These are phyloP conservation scores for Agrilus mali DNA, from an alignment of 2,888 invertebrate species.

Conservation along the genomic window DNA sequence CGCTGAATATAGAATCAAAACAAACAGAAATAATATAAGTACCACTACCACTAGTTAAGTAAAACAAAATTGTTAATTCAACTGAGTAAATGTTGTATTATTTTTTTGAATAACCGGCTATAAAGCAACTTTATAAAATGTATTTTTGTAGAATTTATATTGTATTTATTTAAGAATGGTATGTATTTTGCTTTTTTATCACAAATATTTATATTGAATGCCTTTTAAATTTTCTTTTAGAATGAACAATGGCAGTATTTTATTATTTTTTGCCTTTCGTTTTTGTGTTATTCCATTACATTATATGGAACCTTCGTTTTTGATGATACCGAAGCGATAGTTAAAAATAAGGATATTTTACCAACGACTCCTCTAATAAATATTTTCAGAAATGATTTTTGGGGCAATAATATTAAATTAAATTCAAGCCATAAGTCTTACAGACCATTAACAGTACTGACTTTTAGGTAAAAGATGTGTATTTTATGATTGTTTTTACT, in stretches of 20 bases:
- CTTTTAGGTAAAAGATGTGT: conserved; percentile 55
- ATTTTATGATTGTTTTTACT: neutral
- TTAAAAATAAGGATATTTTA: conserved; percentile 77
- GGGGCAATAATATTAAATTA: conserved; percentile 76
- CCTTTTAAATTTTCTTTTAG: conserved; percentile 12
- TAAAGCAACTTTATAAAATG: too few relatives aligned
- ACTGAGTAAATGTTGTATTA: too few relatives aligned
- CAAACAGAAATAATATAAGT: too few relatives aligned
- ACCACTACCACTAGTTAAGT: too few relatives aligned
- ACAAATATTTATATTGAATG: too few relatives aligned
- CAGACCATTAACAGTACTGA: conserved; percentile 77
- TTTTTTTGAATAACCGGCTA: too few relatives aligned
- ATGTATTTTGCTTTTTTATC: too few relatives aligned
- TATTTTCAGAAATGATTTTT: conserved; percentile 80
- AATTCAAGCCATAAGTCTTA: conserved; percentile 89
- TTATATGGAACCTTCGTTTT: conserved; percentile 84
- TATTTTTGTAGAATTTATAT: too few relatives aligned
- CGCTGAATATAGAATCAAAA: too few relatives aligned
- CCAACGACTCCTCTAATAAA: conserved; percentile 43
- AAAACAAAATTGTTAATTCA: too few relatives aligned
- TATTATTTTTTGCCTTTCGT: conserved; percentile 25
- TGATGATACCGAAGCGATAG: conserved; percentile 88
- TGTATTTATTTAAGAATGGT: too few relatives aligned
- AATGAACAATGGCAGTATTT: conserved; percentile 23
- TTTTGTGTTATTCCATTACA: conserved; percentile 37